Evolutionary conservation across 2,797 vertebrate species (phyloP).

Genomic region (Rallus crepitans): DNA sequence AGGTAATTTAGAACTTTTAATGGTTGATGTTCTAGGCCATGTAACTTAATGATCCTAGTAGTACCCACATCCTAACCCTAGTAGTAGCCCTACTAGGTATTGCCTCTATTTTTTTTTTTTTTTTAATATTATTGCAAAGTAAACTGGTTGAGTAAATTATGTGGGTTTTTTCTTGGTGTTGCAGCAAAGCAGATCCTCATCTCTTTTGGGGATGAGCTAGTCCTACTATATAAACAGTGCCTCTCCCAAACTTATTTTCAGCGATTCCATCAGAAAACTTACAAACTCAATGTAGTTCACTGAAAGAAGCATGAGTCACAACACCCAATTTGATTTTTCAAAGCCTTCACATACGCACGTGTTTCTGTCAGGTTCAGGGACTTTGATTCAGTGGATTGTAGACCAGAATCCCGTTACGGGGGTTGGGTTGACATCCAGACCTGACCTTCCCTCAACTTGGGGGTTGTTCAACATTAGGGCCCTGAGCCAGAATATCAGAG

Average conservation of each 20-base stretch:
- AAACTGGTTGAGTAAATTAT: not conserved
- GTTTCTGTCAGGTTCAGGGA: not conserved
- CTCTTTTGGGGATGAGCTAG: not conserved
- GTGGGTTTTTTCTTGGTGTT: not conserved
- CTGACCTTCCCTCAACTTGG: not conserved
- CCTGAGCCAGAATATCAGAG: conserved; percentile 2
- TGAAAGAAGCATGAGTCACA: not conserved
- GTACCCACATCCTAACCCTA: not conserved
- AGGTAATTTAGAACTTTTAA: not conserved
- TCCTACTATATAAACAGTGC: not conserved
- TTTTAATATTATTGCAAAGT: not conserved
- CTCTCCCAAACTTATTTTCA: not conserved
- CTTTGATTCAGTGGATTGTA: not conserved
- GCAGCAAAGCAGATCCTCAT: not conserved
- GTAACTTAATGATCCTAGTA: not conserved
- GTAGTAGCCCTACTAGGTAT: not conserved
- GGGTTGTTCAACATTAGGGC: not conserved
- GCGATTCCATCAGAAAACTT: not conserved
- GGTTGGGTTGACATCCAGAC: not conserved
- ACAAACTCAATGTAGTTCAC: not conserved
- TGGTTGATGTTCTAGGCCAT: not conserved
- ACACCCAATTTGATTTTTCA: not conserved
- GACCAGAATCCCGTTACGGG: not conserved
- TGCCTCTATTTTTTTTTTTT: not conserved
- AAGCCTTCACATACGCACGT: rapidly evolving